These are phyloP conservation scores for Arctocebus calabarensis DNA, from an alignment of 2,797 vertebrate species.

Conservation along the genomic window DNA sequence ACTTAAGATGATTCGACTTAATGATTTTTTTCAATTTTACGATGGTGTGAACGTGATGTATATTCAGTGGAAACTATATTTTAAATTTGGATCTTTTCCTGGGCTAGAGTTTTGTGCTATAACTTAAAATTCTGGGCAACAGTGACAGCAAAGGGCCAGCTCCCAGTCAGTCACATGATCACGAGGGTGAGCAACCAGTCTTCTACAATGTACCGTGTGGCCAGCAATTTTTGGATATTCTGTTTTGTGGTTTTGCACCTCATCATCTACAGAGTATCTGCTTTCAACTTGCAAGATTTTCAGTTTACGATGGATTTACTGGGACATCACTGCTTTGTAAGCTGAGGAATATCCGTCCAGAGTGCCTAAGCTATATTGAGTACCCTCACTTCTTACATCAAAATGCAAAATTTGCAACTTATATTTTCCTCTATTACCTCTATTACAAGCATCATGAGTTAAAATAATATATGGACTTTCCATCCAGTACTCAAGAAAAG, in stretches of 20 bases:
- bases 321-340: not conserved
- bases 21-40: not conserved
- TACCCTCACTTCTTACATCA: not conserved
- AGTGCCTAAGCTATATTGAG: not conserved
- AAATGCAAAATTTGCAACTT: not conserved
- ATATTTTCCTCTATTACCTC: not conserved
- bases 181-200: not conserved
- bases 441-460: not conserved
- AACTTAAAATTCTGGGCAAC: not conserved
- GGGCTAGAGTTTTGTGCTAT: too few relatives aligned
- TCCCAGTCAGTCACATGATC: not conserved
- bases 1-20: not conserved
- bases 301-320: not conserved
- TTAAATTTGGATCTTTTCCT: not conserved
- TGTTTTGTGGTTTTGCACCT: not conserved
- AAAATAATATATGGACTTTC: not conserved
- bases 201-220: not conserved
- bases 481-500: not conserved
- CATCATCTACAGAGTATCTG: not conserved
- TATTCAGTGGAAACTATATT: not conserved
- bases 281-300: not conserved
- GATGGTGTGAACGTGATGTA: not conserved
- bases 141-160: not conserved
- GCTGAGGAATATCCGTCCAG: not conserved
- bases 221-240: not conserved